Conservation (phyloP, 2,797 vertebrate genomes). For the Lacerta bilineata region DNA sequence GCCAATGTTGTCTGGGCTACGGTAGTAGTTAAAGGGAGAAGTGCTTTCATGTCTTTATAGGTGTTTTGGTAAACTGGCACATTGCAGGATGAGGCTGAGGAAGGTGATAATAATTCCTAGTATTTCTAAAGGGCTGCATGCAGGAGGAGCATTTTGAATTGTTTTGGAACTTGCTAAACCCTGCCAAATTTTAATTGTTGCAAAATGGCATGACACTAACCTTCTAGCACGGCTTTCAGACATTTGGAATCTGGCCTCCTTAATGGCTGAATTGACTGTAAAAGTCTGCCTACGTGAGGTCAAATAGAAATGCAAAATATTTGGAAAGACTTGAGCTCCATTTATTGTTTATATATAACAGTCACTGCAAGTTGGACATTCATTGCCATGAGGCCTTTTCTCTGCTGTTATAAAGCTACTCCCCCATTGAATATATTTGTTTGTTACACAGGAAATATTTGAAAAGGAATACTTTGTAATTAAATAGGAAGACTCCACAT, state of each 20-base stretch:
- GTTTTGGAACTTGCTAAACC: slow-evolving; percentile 1
- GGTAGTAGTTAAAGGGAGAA: neutral
- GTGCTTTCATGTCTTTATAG: neutral
- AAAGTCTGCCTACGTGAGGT: neutral
- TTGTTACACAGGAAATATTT: neutral
- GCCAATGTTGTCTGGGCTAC: neutral
- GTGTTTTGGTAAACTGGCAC: neutral
- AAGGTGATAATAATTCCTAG: neutral
- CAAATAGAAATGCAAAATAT: slow-evolving; percentile 12
- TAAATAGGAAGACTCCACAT: neutral
- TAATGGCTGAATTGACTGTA: slow-evolving; percentile 8
- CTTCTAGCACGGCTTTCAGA: neutral
- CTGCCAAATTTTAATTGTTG: slow-evolving; percentile 28
- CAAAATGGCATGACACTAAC: slow-evolving; percentile 19
- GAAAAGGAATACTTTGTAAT: neutral
- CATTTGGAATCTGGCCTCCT: slow-evolving; percentile 11
- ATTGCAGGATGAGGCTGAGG: neutral
- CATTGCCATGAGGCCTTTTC: slow-evolving; percentile 8
- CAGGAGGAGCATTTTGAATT: neutral
- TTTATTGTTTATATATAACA: slow-evolving; percentile 22
- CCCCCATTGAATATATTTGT: neutral
- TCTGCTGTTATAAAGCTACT: slow-evolving; percentile 5
- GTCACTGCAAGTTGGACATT: slow-evolving; percentile 17
- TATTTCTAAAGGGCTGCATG: slow-evolving; percentile 1
- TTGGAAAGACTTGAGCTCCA: neutral